Evolutionary conservation across 2,113 vertebrate genomes (phyloP).

Genomic region (Nesogale talazaci): DNA sequence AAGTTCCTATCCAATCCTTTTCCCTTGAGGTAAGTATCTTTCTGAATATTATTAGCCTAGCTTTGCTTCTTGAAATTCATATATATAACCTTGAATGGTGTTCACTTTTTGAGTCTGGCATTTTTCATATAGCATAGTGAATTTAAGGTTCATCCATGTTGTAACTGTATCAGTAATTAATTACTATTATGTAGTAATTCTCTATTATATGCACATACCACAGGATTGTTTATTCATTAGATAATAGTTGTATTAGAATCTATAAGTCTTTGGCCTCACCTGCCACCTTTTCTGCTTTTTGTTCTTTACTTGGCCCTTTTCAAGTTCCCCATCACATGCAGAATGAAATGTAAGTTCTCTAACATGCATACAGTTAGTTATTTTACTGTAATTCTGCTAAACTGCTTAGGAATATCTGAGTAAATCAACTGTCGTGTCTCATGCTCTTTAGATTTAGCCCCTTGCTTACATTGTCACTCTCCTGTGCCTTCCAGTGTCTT

Average conservation of each 20-base stretch:
- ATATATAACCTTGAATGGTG: neutral
- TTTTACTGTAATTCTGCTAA: neutral
- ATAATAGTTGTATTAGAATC: conserved; percentile 24
- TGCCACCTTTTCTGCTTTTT: neutral
- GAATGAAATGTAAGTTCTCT: conserved; percentile 20
- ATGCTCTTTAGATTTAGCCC: neutral
- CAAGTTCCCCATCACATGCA: neutral
- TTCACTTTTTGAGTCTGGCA: neutral
- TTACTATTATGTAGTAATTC: conserved; percentile 28
- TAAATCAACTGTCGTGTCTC: conserved; percentile 19
- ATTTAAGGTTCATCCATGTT: conserved; percentile 30
- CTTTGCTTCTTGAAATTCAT: conserved; percentile 52
- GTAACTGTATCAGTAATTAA: neutral
- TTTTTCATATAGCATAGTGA: neutral
- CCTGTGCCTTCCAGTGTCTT: neutral
- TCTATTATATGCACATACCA: neutral
- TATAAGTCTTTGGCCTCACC: neutral
- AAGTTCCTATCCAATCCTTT: conserved; percentile 29
- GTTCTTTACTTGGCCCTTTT: neutral
- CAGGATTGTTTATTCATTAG: neutral
- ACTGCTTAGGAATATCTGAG: neutral
- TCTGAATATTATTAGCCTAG: conserved; percentile 28
- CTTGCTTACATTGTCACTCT: neutral
- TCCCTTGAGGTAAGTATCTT: neutral
- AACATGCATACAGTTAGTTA: neutral